A percentile compares a stretch with the other conserved stretches of the same genome.
These are phyloP conservation scores for Lasioglossum zephyrum DNA, from an alignment of 2,888 invertebrate genomes.

Conservation along the genomic window DNA sequence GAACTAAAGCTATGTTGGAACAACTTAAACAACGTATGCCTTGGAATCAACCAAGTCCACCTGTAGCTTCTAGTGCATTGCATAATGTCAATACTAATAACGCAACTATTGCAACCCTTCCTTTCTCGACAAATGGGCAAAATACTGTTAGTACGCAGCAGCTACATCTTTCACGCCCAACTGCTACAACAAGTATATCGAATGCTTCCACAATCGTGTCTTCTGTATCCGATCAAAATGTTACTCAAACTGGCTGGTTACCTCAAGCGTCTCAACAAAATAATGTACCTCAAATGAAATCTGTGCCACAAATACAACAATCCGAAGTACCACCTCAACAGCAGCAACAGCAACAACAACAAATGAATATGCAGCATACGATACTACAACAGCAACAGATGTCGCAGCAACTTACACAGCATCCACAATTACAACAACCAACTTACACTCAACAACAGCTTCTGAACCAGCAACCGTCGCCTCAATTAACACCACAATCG, in stretches of 20 bases:
- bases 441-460: slow-evolving; percentile 78
- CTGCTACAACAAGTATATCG: slow-evolving; percentile 58
- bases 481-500: slow-evolving; percentile 68
- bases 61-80: slow-evolving; percentile 72
- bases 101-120: slow-evolving; percentile 70
- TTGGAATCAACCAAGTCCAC: slow-evolving; percentile 88
- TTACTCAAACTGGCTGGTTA: slow-evolving; percentile 77
- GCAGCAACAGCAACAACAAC: slow-evolving; percentile 70
- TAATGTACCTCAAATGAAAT: slow-evolving; percentile 73
- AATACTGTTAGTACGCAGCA: slow-evolving; percentile 67
- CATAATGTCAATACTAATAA: slow-evolving; percentile 63
- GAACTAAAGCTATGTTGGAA: slow-evolving; percentile 89
- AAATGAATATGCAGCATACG: slow-evolving; percentile 83
- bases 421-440: slow-evolving; percentile 73
- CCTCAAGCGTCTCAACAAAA: slow-evolving; percentile 73
- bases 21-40: slow-evolving; percentile 91
- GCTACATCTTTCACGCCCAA: slow-evolving; percentile 67
- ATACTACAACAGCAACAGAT: slow-evolving; percentile 75
- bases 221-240: slow-evolving; percentile 70
- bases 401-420: slow-evolving; percentile 65
- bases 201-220: slow-evolving; percentile 65
- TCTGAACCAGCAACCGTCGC: slow-evolving; percentile 84
- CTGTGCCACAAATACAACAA: slow-evolving; percentile 70
- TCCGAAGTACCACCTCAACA: slow-evolving; percentile 75
- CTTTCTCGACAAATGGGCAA: slow-evolving; percentile 68